These are phyloP conservation scores for Philereme transversata DNA, from an alignment of 2,888 invertebrate genomes.

Conservation along the genomic window DNA sequence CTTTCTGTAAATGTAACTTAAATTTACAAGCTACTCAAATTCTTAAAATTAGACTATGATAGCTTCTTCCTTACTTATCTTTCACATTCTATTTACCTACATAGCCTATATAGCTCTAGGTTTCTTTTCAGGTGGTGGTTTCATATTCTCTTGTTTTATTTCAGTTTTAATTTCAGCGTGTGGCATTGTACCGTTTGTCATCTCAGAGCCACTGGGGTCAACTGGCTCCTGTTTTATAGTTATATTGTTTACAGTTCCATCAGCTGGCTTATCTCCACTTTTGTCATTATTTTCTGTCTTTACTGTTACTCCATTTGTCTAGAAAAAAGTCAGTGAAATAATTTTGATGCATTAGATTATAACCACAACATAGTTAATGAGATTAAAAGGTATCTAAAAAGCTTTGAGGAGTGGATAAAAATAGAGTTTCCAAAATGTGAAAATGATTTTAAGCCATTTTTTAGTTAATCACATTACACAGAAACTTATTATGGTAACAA, in stretches of 20 bases:
- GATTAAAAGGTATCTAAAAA: too few species aligned
- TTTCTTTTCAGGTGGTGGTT: conserved; percentile 95
- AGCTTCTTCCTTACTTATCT: neutral
- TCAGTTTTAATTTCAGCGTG: conserved; percentile 87
- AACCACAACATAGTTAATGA: too few species aligned
- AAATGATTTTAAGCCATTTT: too few species aligned
- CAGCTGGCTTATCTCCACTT: conserved; percentile 63
- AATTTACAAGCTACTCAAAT: too few species aligned
- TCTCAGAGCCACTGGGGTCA: conserved; percentile 71
- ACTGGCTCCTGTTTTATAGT: conserved; percentile 79
- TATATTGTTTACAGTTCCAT: conserved; percentile 66
- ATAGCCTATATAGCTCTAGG: conserved; percentile 71
- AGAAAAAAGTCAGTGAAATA: conserved; percentile 34
- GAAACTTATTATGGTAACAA: too few species aligned
- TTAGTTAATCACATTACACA: too few species aligned
- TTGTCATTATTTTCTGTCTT: conserved; percentile 77
- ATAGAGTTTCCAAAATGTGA: too few species aligned
- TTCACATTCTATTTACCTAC: too few species aligned
- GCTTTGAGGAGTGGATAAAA: too few species aligned
- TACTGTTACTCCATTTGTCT: conserved; percentile 74
- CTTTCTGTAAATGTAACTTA: too few species aligned
- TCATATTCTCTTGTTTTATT: conserved; percentile 89
- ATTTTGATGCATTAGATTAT: too few species aligned
- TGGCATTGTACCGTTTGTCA: conserved; percentile 71
- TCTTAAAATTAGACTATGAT: too few species aligned